Percentiles rank a stretch among this genome's conserved stretches.
Conservation (phyloP, 2,113 vertebrate genomes). For the Aythya baeri region DNA sequence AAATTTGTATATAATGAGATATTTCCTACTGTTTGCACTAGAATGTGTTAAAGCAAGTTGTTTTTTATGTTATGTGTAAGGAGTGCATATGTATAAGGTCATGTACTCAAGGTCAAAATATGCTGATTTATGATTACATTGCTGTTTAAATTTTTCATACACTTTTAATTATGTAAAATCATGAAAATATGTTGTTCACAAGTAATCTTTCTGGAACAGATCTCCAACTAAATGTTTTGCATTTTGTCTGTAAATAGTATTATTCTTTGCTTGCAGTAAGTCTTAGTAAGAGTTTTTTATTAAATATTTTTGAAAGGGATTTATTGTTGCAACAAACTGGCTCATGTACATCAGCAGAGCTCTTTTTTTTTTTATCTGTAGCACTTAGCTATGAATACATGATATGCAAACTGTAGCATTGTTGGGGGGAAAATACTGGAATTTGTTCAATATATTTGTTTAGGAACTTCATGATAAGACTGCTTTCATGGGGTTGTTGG, state of each 20-base stretch:
- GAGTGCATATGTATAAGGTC: fast-evolving
- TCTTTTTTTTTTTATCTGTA: not conserved
- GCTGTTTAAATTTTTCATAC: not conserved
- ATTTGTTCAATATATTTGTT: not conserved
- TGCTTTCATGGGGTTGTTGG: not conserved
- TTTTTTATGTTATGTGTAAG: not conserved
- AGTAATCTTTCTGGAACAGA: not conserved
- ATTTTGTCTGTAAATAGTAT: not conserved
- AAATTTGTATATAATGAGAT: not conserved
- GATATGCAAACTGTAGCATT: not conserved
- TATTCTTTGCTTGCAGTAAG: not conserved
- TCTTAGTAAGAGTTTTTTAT: not conserved
- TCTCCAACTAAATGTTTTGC: not conserved
- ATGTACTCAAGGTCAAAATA: not conserved
- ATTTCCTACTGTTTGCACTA: not conserved
- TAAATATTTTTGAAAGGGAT: not conserved
- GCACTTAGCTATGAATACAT: not conserved
- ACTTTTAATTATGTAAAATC: not conserved
- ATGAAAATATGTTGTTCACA: not conserved
- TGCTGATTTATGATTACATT: not conserved
- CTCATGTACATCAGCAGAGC: not conserved
- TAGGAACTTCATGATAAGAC: not conserved
- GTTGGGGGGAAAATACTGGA: not conserved
- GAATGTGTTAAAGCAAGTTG: not conserved
- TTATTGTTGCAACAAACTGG: not conserved